Evolutionary conservation across 2,797 vertebrate species (phyloP).

Genomic region (Meda fulgida): DNA sequence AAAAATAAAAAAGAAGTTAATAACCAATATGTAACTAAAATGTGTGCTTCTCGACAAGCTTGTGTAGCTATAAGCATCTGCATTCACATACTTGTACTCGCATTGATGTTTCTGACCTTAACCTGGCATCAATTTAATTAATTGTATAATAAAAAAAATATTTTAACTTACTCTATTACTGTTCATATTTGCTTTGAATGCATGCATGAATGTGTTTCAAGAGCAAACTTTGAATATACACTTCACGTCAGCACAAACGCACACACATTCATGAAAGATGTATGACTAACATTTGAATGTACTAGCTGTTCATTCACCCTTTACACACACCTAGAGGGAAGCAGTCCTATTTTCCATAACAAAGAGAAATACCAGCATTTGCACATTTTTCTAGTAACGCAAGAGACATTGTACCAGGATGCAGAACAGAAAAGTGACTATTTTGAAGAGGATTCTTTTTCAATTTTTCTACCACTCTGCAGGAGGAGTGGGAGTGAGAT

Average conservation of each 20-base stretch:
- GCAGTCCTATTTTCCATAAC: constrained; percentile 36
- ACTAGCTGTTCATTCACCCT: constrained; percentile 26
- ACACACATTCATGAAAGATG: constrained; percentile 50
- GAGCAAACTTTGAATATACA: constrained; percentile 38
- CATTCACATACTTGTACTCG: background rate
- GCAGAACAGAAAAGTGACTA: constrained; percentile 38
- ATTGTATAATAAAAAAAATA: background rate
- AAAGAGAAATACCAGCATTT: constrained; percentile 28
- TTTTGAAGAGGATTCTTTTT: constrained; percentile 55
- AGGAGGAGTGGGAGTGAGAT: constrained; percentile 53
- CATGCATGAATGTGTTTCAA: background rate
- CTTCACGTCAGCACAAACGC: constrained; percentile 25
- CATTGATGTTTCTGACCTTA: background rate
- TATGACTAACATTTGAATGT: constrained; percentile 49
- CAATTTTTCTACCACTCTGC: constrained; percentile 33
- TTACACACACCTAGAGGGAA: constrained; percentile 14
- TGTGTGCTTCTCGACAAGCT: background rate
- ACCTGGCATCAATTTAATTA: background rate
- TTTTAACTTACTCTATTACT: background rate
- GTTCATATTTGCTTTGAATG: constrained; percentile 6
- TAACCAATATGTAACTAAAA: background rate
- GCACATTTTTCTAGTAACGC: constrained; percentile 17
- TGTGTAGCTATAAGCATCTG: background rate
- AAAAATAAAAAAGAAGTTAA: background rate
- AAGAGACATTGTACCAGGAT: background rate